A percentile compares a stretch with the other conserved stretches of the same genome.
Evolutionary conservation across 2,113 vertebrate species (phyloP).

Genomic region (Eretmochelys imbricata): DNA sequence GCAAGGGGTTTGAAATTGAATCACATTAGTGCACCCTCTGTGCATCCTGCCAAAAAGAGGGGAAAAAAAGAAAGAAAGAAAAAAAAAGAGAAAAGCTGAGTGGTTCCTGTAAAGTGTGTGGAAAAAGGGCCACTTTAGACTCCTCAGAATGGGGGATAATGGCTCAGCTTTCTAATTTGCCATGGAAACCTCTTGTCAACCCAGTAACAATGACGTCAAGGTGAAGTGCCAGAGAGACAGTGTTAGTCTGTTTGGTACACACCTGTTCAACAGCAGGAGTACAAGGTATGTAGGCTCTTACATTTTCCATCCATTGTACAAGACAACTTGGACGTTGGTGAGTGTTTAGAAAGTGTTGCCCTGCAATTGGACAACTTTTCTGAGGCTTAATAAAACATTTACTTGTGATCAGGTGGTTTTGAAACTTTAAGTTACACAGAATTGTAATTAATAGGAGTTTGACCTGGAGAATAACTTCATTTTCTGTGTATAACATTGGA

Average conservation of each 20-base stretch:
- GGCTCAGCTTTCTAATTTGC: conserved; percentile 72
- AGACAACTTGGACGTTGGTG: background rate
- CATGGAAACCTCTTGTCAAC: conserved; percentile 77
- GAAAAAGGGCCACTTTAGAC: conserved; percentile 53
- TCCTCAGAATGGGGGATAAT: conserved; percentile 59
- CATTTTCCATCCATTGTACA: conserved; percentile 33
- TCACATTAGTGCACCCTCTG: background rate
- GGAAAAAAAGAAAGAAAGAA: too few species aligned
- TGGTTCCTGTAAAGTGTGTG: conserved; percentile 38
- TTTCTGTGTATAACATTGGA: background rate
- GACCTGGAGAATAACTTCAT: background rate
- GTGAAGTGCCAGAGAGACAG: conserved; percentile 23
- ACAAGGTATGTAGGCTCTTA: conserved; percentile 66
- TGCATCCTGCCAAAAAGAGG: background rate
- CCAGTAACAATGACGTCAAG: conserved; percentile 73
- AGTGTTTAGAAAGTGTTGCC: background rate
- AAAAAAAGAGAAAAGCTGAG: conserved; percentile 29
- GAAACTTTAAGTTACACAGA: background rate
- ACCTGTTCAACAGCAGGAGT: conserved; percentile 70
- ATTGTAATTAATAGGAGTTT: background rate
- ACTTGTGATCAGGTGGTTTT: background rate
- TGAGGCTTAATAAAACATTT: background rate
- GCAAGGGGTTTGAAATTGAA: conserved; percentile 5
- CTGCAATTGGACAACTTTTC: background rate
- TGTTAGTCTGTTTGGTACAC: conserved; percentile 46